A percentile compares a stretch with the other conserved stretches of the same genome.
These are phyloP conservation scores for Genyomyrus donnyi DNA, from an alignment of 2,113 vertebrate genomes.

Conservation along the genomic window DNA sequence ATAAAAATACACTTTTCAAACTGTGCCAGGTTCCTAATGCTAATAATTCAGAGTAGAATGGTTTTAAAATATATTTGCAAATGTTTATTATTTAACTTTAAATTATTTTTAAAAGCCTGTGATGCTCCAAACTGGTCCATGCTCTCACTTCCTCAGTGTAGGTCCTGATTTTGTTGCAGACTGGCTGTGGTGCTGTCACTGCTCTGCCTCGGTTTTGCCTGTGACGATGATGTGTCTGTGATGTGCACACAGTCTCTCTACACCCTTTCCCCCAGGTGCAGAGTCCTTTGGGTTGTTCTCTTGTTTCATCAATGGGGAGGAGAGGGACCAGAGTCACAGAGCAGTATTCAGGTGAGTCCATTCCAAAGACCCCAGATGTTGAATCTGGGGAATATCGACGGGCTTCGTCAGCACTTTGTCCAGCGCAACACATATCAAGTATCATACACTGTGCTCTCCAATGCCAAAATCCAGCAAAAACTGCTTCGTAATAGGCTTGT, in stretches of 20 bases:
- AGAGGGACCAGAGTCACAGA: constrained; percentile 87
- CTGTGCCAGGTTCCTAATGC: not conserved
- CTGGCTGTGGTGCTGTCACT: not conserved
- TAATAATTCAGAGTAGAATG: not conserved
- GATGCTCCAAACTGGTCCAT: not conserved
- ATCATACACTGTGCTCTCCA: not conserved
- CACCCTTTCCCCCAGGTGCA: constrained; percentile 59
- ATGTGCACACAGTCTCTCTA: not conserved
- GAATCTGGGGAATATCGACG: not conserved
- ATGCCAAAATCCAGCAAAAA: not conserved
- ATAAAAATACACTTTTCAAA: not conserved
- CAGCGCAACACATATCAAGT: not conserved
- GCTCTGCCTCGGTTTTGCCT: not conserved
- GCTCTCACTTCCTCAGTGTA: not conserved
- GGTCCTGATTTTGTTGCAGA: not conserved
- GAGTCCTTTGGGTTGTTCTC: constrained; percentile 95
- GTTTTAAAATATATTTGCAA: not conserved
- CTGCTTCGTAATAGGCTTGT: not conserved
- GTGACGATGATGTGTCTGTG: not conserved
- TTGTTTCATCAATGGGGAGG: constrained; percentile 87
- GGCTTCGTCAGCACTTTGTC: not conserved
- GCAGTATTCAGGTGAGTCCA: constrained; percentile 82
- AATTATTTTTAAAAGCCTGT: not conserved
- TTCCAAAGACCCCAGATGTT: not conserved
- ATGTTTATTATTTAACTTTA: not conserved